A percentile compares a stretch with the other conserved stretches of the same genome.
Evolutionary conservation across 1,140 invertebrate species (phyloP).

Genomic region (Musca vetustissima): DNA sequence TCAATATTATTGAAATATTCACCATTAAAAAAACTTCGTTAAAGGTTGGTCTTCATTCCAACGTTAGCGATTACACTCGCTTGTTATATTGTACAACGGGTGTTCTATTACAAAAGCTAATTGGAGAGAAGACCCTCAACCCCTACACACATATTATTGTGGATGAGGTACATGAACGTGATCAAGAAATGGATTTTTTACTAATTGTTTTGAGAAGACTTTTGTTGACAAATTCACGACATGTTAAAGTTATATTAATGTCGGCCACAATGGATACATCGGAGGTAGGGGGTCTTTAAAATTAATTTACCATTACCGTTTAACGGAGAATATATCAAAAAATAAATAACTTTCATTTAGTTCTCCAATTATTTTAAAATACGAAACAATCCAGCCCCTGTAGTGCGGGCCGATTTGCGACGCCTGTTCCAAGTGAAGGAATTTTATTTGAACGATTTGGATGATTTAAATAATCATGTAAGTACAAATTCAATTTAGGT

Average conservation of each 20-base stretch:
- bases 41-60: slow-evolving; percentile 56
- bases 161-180: slow-evolving; percentile 94
- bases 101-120: slow-evolving; percentile 72
- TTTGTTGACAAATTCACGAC: slow-evolving; percentile 69
- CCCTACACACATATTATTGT: slow-evolving; percentile 91
- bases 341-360: slow-evolving; percentile 36
- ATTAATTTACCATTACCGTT: no score
- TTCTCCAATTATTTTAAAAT: slow-evolving; percentile 75
- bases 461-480: slow-evolving; percentile 32
- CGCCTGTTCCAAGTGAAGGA: slow-evolving; percentile 62
- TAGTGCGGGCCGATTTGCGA: slow-evolving; percentile 61
- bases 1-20: neutral
- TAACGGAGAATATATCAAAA: neutral
- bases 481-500: slow-evolving; percentile 3
- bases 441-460: slow-evolving; percentile 72
- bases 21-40: neutral
- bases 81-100: slow-evolving; percentile 88
- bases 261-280: slow-evolving; percentile 81
- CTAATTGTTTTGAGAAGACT: slow-evolving; percentile 82
- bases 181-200: slow-evolving; percentile 90
- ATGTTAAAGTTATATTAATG: slow-evolving; percentile 83
- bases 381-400: slow-evolving; percentile 59
- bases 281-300: slow-evolving; percentile 30
- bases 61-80: slow-evolving; percentile 65
- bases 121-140: slow-evolving; percentile 63